Evolutionary conservation across 2,888 invertebrate species (phyloP), one percentile per base, ranked within the genome.

Genomic region (Himalopsyche japonica): DNA sequence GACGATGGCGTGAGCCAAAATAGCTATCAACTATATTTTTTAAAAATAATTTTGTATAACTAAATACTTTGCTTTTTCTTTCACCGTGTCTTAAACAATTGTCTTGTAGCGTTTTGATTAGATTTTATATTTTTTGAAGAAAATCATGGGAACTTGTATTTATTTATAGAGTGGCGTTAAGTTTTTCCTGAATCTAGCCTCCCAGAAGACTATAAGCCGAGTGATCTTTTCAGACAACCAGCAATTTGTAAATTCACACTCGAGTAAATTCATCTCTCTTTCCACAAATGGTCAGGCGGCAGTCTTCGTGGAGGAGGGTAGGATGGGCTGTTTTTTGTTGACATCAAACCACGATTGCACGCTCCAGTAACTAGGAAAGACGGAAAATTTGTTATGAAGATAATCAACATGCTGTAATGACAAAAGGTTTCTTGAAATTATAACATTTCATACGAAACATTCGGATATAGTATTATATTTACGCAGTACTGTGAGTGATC

Each of bases 191-290:
- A 76, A 76, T 57, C 57, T 27, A 76, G n/a, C 76, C 34, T 34
- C 76, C 76, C 76, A 34, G 78, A 37, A 24, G 43, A 43, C 82
- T 76, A 48, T 78, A 79, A 82, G 81, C 77, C 81, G 70, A 76
- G 79, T 49, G 81, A 84, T 85, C 85, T 82, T 82, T 76, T 64
- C 82, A 86, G 86, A 86, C 85, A 85, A 85, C 78, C 83, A 70
- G 79, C 86, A 85, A 86, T 86, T 86, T 86, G 84, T 86, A 82
- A 86, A 84, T 86, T 86, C 79, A 82, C 86, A 85, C 82, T 82
- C 80, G 80, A 84, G 80, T 84, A 81, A 85, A 77, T 80, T 79
- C 78, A 30, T 76, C 64, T 79, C 49, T 32, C 76, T 64, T 37
- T 43, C 80, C 80, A 77, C 80, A 82, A 82, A 85, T 85, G 82